Conservation (phyloP, 2,113 vertebrate species). For the Mesitornis unicolor region DNA sequence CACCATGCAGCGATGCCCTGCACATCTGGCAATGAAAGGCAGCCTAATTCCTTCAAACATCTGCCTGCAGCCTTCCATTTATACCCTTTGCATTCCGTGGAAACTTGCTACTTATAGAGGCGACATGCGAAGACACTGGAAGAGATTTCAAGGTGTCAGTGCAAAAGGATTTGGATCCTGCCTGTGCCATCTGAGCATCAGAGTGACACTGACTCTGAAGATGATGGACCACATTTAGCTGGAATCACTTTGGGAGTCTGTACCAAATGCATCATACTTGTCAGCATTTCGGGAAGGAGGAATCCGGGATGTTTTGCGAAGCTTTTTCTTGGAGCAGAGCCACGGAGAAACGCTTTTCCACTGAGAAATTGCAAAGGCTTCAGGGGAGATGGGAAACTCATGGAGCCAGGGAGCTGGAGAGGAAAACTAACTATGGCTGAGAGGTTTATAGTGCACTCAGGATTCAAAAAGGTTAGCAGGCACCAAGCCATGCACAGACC, state of each 20-base stretch:
- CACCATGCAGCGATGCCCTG: background rate
- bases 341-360: background rate
- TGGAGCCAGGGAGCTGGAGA: background rate
- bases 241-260: background rate
- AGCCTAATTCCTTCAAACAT: background rate
- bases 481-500: background rate
- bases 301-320: background rate
- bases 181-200: background rate
- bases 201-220: background rate
- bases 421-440: background rate
- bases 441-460: fast-evolving
- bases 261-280: background rate
- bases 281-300: background rate
- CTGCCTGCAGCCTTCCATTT: background rate
- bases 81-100: fast-evolving
- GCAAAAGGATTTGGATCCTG: background rate
- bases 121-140: background rate
- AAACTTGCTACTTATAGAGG: background rate
- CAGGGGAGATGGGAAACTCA: background rate
- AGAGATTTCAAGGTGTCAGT: background rate
- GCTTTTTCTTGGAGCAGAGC: background rate
- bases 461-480: background rate
- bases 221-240: background rate
- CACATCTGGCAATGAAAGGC: conserved; percentile 1
- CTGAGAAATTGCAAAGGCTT: background rate